Conservation (phyloP, 2,797 vertebrate species). For the Aplochiton taeniatus region DNA sequence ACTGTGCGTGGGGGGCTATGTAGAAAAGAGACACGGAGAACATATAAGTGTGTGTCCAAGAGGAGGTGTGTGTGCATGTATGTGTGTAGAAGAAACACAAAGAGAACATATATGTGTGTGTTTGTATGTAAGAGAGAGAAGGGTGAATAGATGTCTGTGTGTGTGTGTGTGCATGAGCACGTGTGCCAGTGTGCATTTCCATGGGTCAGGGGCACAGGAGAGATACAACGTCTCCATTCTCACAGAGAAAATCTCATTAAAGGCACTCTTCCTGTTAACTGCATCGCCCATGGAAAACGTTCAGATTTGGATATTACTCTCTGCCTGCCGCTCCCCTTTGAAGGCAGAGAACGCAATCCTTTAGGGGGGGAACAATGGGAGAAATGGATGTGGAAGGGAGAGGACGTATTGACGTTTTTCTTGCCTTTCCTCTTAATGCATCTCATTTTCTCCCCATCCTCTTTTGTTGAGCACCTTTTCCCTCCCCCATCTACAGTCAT, state of each 20-base stretch:
- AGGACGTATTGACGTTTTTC: constrained; percentile 26
- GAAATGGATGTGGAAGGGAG: constrained; percentile 42
- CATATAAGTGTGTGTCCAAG: too few relatives aligned
- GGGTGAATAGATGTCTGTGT: too few relatives aligned
- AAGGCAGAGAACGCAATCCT: constrained; percentile 53
- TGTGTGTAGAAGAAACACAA: too few relatives aligned
- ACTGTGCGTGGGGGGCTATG: constrained; percentile 3
- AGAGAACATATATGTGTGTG: too few relatives aligned
- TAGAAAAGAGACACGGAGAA: neutral
- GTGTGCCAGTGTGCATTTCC: too few relatives aligned
- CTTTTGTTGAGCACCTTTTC: constrained; percentile 68
- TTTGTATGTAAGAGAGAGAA: too few relatives aligned
- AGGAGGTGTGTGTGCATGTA: too few relatives aligned
- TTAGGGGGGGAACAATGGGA: constrained; percentile 55
- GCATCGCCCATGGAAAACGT: constrained; percentile 53
- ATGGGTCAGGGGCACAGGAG: too few relatives aligned
- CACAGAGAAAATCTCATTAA: constrained; percentile 59
- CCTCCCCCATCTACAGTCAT: constrained; percentile 57
- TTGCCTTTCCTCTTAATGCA: constrained; percentile 62
- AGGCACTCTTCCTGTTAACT: constrained; percentile 52
- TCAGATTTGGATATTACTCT: constrained; percentile 64
- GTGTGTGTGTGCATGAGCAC: too few relatives aligned
- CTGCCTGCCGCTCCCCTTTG: constrained; percentile 45
- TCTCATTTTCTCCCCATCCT: constrained; percentile 57
- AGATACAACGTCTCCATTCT: constrained; percentile 28